Evolutionary conservation across 2,113 vertebrate species (phyloP).

Genomic region (Pardalotus punctatus): DNA sequence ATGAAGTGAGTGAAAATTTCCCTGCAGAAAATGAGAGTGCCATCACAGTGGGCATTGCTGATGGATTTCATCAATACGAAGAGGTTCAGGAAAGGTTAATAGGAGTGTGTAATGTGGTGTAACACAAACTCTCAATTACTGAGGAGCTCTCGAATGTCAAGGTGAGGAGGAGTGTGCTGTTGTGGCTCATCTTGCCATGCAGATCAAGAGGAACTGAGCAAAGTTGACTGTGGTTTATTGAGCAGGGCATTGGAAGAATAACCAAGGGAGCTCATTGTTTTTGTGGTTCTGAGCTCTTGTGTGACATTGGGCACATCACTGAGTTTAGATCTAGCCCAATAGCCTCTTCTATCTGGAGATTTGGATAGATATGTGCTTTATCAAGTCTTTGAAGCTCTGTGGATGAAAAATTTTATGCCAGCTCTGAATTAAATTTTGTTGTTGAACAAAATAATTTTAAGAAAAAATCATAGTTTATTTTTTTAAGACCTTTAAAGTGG

Average conservation of each 20-base stretch:
- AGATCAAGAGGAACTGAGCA: not conserved
- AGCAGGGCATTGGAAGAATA: not conserved
- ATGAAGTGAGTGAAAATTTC: not conserved
- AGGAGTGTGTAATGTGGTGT: constrained; percentile 59
- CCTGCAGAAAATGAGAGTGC: not conserved
- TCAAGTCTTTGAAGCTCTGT: not conserved
- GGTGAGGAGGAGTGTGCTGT: not conserved
- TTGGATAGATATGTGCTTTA: not conserved
- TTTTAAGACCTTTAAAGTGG: not conserved
- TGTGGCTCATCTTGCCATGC: not conserved
- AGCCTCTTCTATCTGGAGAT: not conserved
- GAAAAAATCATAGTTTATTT: not conserved
- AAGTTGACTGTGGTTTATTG: not conserved
- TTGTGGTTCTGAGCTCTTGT: not conserved
- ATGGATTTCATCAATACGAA: constrained; percentile 48
- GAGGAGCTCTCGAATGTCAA: constrained; percentile 9
- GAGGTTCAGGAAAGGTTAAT: constrained; percentile 54
- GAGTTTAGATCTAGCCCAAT: not conserved
- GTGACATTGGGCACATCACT: not conserved
- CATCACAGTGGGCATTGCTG: not conserved
- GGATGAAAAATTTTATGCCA: not conserved
- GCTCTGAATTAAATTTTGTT: not conserved
- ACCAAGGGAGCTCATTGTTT: not conserved
- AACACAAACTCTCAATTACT: constrained; percentile 46
- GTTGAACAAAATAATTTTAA: too few species aligned